Percentiles rank a stretch among this genome's conserved stretches.
Evolutionary conservation across 2,888 invertebrate species (phyloP).

Genomic region (Syritta pipiens): DNA sequence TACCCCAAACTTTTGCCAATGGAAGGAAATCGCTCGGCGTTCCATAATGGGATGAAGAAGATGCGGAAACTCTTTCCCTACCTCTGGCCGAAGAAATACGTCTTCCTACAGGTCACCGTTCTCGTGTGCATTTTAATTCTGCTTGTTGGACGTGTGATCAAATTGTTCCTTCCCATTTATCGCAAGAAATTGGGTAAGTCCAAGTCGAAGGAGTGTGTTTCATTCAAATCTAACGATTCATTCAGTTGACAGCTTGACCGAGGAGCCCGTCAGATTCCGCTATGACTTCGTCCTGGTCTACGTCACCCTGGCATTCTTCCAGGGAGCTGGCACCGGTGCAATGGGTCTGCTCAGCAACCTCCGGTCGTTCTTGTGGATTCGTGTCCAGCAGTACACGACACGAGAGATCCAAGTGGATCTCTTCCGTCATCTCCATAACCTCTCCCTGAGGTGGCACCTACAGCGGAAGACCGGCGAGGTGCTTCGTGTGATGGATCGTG

Average conservation of each 20-base stretch:
- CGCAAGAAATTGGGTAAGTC: constrained; percentile 93
- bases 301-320: constrained; percentile 93
- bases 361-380: constrained; percentile 95
- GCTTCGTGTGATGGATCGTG: constrained; percentile 96
- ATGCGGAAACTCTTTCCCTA: constrained; percentile 90
- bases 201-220: too few relatives aligned
- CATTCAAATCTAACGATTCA: too few relatives aligned
- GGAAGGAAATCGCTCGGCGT: constrained; percentile 85
- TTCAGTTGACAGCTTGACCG: constrained; percentile 90
- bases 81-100: constrained; percentile 94
- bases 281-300: constrained; percentile 95
- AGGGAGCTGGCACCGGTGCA: constrained; percentile 95
- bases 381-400: constrained; percentile 96
- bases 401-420: constrained; percentile 92
- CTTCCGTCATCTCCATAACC: constrained; percentile 91
- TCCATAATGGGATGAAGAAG: constrained; percentile 89
- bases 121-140: constrained; percentile 89
- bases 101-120: constrained; percentile 89
- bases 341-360: constrained; percentile 96
- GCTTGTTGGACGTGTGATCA: constrained; percentile 89
- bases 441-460: constrained; percentile 97
- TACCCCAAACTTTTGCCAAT: too few relatives aligned
- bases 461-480: constrained; percentile 98
- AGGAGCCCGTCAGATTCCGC: constrained; percentile 83
- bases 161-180: constrained; percentile 95